Evolutionary conservation across 2,113 vertebrate genomes (phyloP).

Genomic region (Uropsilus gracilis): DNA sequence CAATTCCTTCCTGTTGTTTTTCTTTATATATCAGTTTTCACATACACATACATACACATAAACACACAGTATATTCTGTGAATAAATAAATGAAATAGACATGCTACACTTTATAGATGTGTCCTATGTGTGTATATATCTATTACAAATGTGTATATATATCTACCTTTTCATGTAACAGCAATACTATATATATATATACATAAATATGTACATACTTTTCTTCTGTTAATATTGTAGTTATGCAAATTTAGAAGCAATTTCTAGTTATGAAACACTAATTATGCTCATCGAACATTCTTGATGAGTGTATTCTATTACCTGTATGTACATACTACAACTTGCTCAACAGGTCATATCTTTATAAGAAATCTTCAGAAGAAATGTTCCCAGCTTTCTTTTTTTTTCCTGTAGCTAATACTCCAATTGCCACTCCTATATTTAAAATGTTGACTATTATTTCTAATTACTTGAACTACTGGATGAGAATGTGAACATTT

Average conservation of each 20-base stretch:
- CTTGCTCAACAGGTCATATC: not conserved
- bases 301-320: not conserved
- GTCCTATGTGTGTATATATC: not conserved
- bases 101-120: not conserved
- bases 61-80: not conserved
- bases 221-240: not conserved
- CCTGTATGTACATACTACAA: not conserved
- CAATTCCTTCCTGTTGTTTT: not conserved
- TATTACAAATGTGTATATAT: not conserved
- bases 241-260: not conserved
- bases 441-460: not conserved
- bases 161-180: conserved; percentile 2
- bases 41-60: not conserved
- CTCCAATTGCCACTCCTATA: not conserved
- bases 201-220: not conserved
- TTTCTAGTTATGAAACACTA: not conserved
- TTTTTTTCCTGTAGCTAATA: not conserved
- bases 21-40: not conserved
- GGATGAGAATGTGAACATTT: not conserved
- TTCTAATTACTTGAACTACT: not conserved
- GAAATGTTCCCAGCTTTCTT: not conserved
- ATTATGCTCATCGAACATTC: not conserved
- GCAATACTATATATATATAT: not conserved
- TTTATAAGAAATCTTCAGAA: conserved; percentile 28
- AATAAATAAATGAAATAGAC: not conserved